Base-by-base conservation (phyloP, 2,888 invertebrate genomes). In the Drepana falcataria region DNA sequence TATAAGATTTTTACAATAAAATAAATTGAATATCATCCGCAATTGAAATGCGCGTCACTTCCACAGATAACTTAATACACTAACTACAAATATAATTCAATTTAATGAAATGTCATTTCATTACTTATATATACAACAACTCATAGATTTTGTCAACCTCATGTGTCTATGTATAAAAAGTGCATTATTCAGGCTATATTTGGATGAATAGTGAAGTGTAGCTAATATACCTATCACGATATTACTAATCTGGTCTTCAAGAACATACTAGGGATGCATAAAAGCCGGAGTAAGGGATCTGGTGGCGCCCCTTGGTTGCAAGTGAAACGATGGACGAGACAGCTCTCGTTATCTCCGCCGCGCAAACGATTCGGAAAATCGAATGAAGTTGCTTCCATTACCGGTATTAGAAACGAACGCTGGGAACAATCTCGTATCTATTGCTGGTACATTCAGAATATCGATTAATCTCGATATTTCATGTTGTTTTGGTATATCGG, bases 291-390 rank as follows among this genome's bases (percentile, higher is more conserved):
- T 61, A 58, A 61, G 62, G 58, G 63, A 65, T 74, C 71, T 73
- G 76, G 68, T 72, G 71, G 61, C 60, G 63, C 49, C 51, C 49
- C 65, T 49, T 33, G 51, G 51, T 35, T 51, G 77, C 78, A 77
- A 77, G 80, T 83, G 82, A 83, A 84, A 72, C 80, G 81, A 79
- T 83, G 79, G 78, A 72, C 74, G 75, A 73, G 78, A 80, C 81
- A 75, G 79, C 81, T 77, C 82, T 83, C 83, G 84, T 85, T 87
- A 86, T 86, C 87, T 81, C 69, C 68, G 64, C 65, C 70, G 79
- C 69, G 84, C 82, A 85, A 90, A 88, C 87, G 87, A 81, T 82
- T 85, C 79, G 88, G 87, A 88, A 90, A 87, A 90, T 88, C 84
- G 87, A 85, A 83, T 80, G 74, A 73, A 74, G 73, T 73, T 79